Evolutionary conservation across 1,140 invertebrate species (phyloP).

Genomic region (Drosophila eugracilis): DNA sequence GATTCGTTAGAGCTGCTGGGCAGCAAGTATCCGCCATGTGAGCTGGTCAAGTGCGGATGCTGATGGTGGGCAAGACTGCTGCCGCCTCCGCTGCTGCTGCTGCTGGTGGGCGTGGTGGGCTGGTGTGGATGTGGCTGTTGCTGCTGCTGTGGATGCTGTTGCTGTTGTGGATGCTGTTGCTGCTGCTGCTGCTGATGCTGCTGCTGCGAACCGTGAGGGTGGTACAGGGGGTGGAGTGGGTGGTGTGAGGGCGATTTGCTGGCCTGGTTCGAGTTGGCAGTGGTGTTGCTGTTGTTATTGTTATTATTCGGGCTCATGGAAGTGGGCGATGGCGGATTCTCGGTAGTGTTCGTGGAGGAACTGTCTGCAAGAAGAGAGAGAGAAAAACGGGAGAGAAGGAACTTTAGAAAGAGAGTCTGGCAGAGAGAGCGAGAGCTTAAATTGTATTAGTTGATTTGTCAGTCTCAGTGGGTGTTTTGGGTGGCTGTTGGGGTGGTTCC

Average conservation of each 20-base stretch:
- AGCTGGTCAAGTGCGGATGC: slow-evolving; percentile 50
- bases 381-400: slow-evolving; percentile 60
- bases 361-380: slow-evolving; percentile 87
- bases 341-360: slow-evolving; percentile 86
- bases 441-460: slow-evolving; percentile 70
- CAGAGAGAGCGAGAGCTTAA: slow-evolving; percentile 25
- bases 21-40: slow-evolving; percentile 84
- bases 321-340: slow-evolving; percentile 84
- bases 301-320: slow-evolving; percentile 72
- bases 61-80: slow-evolving; percentile 69
- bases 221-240: slow-evolving; percentile 78
- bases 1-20: slow-evolving; percentile 87
- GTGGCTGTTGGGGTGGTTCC: slow-evolving; percentile 16
- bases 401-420: slow-evolving; percentile 29
- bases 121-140: slow-evolving; percentile 86
- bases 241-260: slow-evolving; percentile 63
- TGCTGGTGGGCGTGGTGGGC: slow-evolving; percentile 74
- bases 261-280: slow-evolving; percentile 54
- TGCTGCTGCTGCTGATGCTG: slow-evolving; percentile 85
- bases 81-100: slow-evolving; percentile 80
- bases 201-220: slow-evolving; percentile 76
- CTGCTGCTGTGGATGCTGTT: slow-evolving; percentile 67
- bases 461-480: slow-evolving; percentile 13
- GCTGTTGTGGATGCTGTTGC: slow-evolving; percentile 84
- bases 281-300: slow-evolving; percentile 55